Evolutionary conservation across 2,113 vertebrate genomes (phyloP).

Genomic region (Scalopus aquaticus): DNA sequence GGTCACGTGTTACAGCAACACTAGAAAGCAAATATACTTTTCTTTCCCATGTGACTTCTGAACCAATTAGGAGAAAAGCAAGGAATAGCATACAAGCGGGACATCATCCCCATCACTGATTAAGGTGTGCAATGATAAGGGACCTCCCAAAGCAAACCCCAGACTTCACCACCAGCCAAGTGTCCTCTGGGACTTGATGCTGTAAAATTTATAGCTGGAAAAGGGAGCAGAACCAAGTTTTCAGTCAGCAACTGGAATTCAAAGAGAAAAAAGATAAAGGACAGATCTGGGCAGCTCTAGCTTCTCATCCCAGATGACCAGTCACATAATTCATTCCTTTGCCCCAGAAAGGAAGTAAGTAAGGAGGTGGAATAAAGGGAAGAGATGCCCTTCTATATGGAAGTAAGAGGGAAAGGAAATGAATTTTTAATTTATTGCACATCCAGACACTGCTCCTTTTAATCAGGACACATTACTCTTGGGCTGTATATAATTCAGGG

Average conservation of each 20-base stretch:
- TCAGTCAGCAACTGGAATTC: neutral
- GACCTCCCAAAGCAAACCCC: neutral
- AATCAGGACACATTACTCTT: neutral
- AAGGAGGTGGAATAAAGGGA: neutral
- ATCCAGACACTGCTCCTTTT: neutral
- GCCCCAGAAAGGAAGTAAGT: neutral
- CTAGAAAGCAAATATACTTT: neutral
- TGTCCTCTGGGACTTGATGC: no score
- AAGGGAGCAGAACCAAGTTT: neutral
- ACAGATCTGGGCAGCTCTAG: neutral
- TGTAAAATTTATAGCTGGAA: neutral
- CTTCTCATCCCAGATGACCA: neutral
- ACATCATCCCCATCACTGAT: neutral
- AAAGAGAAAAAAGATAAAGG: neutral
- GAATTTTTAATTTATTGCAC: neutral
- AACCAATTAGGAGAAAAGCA: neutral
- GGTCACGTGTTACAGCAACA: neutral
- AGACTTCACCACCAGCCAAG: neutral
- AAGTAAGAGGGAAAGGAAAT: neutral
- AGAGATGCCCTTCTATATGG: neutral
- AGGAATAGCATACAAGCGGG: neutral
- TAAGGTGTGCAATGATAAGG: neutral
- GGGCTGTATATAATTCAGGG: neutral
- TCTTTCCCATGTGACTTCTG: neutral
- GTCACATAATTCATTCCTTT: neutral